These are phyloP conservation scores for Priapulus caudatus DNA, from an alignment of 2,888 invertebrate species.

Conservation along the genomic window DNA sequence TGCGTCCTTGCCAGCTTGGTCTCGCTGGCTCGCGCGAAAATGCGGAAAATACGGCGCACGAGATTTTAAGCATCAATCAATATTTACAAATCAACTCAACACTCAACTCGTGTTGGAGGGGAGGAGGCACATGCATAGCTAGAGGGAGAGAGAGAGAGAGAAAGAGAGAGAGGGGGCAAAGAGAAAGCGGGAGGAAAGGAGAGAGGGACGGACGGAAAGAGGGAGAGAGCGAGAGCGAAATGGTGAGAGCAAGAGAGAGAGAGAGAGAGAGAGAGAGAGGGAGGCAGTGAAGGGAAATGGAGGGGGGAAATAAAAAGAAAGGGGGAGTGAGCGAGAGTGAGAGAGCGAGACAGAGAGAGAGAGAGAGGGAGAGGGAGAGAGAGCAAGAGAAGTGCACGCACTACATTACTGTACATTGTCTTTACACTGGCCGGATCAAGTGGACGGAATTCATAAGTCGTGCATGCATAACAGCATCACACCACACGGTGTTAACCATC, in stretches of 20 bases:
- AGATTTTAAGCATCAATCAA: no score
- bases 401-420: background rate
- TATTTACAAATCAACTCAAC: no score
- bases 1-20: no score
- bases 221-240: background rate
- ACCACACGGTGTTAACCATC: background rate
- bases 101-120: no score
- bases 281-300: background rate
- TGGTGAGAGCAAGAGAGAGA: background rate
- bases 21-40: no score
- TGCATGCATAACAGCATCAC: no score
- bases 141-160: constrained; percentile 1
- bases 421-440: no score
- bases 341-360: background rate
- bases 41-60: no score
- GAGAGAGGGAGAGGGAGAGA: constrained; percentile 3
- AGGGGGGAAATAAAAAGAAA: background rate
- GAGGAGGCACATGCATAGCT: background rate
- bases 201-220: background rate
- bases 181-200: constrained; percentile 1
- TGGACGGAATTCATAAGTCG: no score
- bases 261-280: constrained; percentile 3
- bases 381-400: background rate
- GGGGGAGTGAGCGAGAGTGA: background rate
- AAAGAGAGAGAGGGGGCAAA: constrained; percentile 3